Base-by-base conservation (phyloP, 1,140 invertebrate species). In the Apis laboriosa region DNA sequence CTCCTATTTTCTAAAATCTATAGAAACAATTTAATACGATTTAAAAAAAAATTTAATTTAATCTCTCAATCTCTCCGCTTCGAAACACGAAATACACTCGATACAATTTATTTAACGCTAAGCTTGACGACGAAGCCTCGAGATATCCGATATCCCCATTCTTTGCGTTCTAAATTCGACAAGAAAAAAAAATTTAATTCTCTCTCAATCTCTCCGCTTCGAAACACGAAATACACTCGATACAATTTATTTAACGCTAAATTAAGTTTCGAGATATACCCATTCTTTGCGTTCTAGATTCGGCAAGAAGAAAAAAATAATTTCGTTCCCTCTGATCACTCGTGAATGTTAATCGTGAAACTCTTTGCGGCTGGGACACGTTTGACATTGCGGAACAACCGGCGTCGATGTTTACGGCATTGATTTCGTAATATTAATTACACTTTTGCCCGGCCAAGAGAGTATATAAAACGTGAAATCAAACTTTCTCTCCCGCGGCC, bases 381-480 rank as follows among this genome's bases (percentile, higher is more conserved):
- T 86, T 87, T 83, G 86, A 88, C 86, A 85, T 88, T 88, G 83
- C 83, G 78, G 83, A 85, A 88, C 84, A 34, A 34, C 3, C 34
- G 24, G 79, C 71, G 58, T 76, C 79, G 79, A 81, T 79, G 75
- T 68, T 86, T 85, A 84, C 63, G 64, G 83, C 83, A 71, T 85
- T 82, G 70, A 64, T 87, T 87, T 88, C 85, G 85, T 82, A 87
- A 88, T 88, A 82, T 87, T 88, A 84, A 83, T 86, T 87, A 85
- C 76, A 88, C 78, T 61, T 84, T 49, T 80, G 81, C 76, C 80
- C 66, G 28, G 34, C 72, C 81, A 78, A 63, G 77, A 85, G 56
- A 34, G 2, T 34, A 2, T 66, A 77, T 76, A 80, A 60, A 84
- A 87, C 83, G 82, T 78, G 82, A 84, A 86, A 88, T 77, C 75